Conservation (phyloP, 2,113 vertebrate species). For the Arvicanthis niloticus region DNA sequence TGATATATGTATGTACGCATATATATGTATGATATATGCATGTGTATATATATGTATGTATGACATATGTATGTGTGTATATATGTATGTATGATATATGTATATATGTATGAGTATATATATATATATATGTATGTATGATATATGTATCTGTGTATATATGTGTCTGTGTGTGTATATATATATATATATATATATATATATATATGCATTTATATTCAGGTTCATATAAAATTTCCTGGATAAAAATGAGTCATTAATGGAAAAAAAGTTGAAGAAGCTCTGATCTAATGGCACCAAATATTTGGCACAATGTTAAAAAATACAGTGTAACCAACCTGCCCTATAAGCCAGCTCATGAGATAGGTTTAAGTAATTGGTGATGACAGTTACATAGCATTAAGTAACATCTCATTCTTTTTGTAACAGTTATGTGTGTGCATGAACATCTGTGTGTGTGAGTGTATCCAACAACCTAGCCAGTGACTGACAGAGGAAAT, state of each 20-base stretch:
- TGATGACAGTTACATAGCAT: background rate
- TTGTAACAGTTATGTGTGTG: background rate
- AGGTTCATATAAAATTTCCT: background rate
- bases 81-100: too few species aligned
- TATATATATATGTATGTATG: background rate
- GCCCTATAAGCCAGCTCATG: background rate
- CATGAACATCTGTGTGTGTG: background rate
- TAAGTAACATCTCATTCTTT: background rate
- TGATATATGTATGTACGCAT: background rate
- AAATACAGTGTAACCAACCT: background rate
- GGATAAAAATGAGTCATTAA: background rate
- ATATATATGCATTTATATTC: background rate
- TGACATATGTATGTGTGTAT: background rate
- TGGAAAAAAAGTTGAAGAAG: background rate
- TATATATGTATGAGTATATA: fast-evolving
- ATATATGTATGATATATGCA: background rate
- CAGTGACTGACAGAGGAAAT: background rate
- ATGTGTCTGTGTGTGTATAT: background rate
- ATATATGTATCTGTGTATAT: background rate
- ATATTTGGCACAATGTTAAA: background rate
- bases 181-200: too few species aligned
- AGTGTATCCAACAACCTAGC: background rate
- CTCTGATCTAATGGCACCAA: background rate
- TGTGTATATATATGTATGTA: too few species aligned
- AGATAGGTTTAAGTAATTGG: background rate